Base-by-base conservation (phyloP, 2,113 vertebrate species). In the Macroglossus sobrinus region DNA sequence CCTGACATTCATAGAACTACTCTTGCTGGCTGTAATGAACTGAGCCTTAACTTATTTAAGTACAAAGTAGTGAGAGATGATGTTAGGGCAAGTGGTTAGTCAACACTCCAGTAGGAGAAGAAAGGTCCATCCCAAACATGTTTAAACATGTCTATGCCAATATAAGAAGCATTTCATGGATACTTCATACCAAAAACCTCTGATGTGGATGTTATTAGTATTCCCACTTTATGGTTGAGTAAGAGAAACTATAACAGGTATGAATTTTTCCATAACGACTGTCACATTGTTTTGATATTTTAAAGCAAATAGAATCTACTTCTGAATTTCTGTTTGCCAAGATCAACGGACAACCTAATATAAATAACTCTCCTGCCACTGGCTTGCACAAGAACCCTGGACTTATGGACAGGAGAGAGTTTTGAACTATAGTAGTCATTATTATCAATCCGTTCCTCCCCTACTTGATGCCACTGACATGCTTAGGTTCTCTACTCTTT, bases 261-360 rank as follows among this genome's bases (percentile, higher is more conserved):
- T 86, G 28, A 55, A 28, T 38, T 85, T 95, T 87, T 89, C 45
- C 33, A 43, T 88, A 61, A 64, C 13, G 68, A 50, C 19, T 84
- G 7, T 59, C 61, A 78, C 4, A 55, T 75, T 85, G 15, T 94
- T 94, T 80, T 81, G 59, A 69, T 63, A 86, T 93, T 78, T 57
- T 28, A 95, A 94, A 76, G 81, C 81, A 90, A 92, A 75, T 78
- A 14, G 26, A 89, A 91, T 80, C 57, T 75, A 33, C 85, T 85
- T 96, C 50, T 43, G 43, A 81, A 81, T 95, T 66, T 28, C 15
- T 66, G 4, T 71, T 91, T 81, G 38, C 30, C 35, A 89, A 84
- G 47, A 10, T 81, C 28, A 84, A 26, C 72, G 26, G 76, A 69
- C 24, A 55, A 21, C 59, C 72, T 3, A 55, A 0, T 47, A 71